Percentiles rank a stretch among this genome's conserved stretches.
phyloP scores from a whole-genome alignment of 2,888 invertebrate genomes.

The Halocaridina rubra region DNA sequence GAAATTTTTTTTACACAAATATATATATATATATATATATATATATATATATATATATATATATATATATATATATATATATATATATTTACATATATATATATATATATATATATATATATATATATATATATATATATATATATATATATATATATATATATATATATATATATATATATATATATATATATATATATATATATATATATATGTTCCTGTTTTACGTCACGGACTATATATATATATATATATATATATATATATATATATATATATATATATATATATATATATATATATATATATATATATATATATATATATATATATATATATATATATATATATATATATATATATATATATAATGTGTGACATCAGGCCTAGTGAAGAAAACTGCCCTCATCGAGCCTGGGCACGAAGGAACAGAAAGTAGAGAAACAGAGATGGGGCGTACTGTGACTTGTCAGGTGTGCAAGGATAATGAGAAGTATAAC shows the following conservation, averaged over 20 bases:
- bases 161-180: background rate
- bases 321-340: background rate
- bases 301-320: background rate
- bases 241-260: background rate
- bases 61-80: slow-evolving; percentile 7
- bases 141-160: background rate
- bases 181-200: background rate
- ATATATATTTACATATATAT: background rate
- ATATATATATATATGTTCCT: slow-evolving; percentile 3
- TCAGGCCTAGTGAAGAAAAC: background rate
- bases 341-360: background rate
- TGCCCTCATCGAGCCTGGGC: background rate
- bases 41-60: slow-evolving; percentile 3
- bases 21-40: background rate
- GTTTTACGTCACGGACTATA: background rate
- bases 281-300: background rate
- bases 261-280: background rate
- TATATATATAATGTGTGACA: background rate
- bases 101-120: background rate
- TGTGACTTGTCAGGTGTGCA: too few species aligned
- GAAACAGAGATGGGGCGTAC: too few species aligned
- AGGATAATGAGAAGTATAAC: too few species aligned
- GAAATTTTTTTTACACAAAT: background rate
- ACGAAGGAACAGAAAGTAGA: background rate
- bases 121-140: background rate